Evolutionary conservation across 1,140 invertebrate species (phyloP).

Genomic region (Drosophila baimaii): DNA sequence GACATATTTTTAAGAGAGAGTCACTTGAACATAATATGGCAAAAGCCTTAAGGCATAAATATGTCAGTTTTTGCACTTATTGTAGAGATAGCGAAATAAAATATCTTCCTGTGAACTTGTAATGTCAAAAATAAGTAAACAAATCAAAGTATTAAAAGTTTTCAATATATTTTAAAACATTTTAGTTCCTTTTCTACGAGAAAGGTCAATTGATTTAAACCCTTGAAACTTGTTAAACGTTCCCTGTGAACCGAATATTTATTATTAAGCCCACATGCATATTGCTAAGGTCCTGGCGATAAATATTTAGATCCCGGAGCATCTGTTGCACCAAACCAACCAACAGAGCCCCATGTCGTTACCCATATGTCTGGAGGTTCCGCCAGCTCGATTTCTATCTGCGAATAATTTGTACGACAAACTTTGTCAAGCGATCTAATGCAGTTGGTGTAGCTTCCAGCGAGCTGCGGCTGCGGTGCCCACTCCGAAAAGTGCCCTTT

Average conservation of each 20-base stretch:
- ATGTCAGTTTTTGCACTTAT: no score
- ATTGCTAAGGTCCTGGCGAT: conserved; percentile 35
- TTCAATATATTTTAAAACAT: not conserved
- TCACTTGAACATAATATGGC: not conserved
- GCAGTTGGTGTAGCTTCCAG: conserved; percentile 51
- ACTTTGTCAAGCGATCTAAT: conserved; percentile 65
- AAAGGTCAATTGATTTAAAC: not conserved
- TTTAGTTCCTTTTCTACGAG: no score
- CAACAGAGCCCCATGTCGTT: not conserved
- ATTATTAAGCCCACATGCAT: no score
- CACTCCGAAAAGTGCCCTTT: conserved; percentile 21
- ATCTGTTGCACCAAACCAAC: conserved; percentile 13
- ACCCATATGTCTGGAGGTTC: conserved; percentile 31
- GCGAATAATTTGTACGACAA: conserved; percentile 59
- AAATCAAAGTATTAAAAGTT: no score
- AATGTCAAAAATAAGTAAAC: no score
- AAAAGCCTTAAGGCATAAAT: not conserved
- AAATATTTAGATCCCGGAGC: conserved; percentile 26
- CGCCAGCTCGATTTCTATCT: conserved; percentile 40
- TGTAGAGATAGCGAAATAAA: no score
- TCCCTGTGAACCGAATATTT: no score
- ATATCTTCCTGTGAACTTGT: no score
- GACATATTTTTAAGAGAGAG: not conserved
- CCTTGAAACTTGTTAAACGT: no score
- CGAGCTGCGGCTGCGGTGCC: conserved; percentile 29